These are phyloP conservation scores for Eustalomyia histrio DNA, from an alignment of 2,888 invertebrate species.

Conservation along the genomic window DNA sequence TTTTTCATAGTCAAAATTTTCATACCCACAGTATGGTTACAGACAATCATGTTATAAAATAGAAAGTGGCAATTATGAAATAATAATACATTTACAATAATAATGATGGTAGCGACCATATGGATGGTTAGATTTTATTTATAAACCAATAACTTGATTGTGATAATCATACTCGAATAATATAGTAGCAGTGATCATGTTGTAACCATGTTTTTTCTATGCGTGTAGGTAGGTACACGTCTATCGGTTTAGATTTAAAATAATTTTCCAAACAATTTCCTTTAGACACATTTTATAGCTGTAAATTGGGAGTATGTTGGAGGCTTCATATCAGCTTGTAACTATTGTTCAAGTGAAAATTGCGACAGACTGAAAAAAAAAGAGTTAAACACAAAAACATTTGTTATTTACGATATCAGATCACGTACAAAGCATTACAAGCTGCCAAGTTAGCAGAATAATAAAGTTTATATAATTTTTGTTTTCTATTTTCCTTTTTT, in stretches of 20 bases:
- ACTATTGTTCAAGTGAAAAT: conserved; percentile 32
- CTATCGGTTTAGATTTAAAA: conserved; percentile 42
- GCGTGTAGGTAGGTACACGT: not conserved
- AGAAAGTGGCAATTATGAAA: no score
- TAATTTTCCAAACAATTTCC: conserved; percentile 32
- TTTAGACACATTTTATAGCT: not conserved
- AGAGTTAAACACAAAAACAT: conserved; percentile 54
- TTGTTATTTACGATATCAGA: conserved; percentile 67
- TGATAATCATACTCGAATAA: no score
- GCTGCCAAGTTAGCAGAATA: conserved; percentile 38
- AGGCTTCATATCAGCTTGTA: conserved; percentile 32
- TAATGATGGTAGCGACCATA: no score
- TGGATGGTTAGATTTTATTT: no score
- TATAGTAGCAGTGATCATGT: no score
- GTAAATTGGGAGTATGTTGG: not conserved
- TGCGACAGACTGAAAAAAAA: conserved; percentile 37
- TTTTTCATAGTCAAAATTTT: no score
- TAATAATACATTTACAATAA: no score
- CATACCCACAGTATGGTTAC: no score
- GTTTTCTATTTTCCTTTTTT: not conserved
- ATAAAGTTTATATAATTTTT: conserved; percentile 14
- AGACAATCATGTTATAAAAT: no score
- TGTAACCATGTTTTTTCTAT: no score
- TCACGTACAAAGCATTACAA: conserved; percentile 65
- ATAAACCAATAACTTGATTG: no score